Evolutionary conservation across 2,113 vertebrate genomes (phyloP).

Genomic region (Thinocorus orbignyianus): DNA sequence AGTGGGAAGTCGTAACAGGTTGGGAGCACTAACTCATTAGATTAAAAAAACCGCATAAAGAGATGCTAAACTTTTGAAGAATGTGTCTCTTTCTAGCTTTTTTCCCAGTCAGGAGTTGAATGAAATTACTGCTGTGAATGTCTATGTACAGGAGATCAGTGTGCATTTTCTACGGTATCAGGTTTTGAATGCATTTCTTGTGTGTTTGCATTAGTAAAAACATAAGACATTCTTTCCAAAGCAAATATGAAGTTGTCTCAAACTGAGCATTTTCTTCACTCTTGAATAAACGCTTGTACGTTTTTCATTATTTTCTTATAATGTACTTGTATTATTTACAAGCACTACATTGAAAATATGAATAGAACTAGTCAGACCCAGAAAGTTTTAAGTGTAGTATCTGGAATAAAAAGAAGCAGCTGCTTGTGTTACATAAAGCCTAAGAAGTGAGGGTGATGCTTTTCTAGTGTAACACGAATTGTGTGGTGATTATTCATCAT

Average conservation of each 20-base stretch:
- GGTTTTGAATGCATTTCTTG: neutral
- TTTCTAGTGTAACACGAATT: neutral
- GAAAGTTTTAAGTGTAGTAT: neutral
- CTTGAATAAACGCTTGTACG: neutral
- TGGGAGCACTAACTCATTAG: neutral
- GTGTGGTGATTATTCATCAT: neutral
- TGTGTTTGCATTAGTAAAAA: neutral
- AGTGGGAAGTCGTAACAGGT: neutral
- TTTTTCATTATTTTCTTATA: neutral
- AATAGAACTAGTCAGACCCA: neutral
- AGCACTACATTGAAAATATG: neutral
- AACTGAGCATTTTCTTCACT: neutral
- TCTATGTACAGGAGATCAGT: neutral
- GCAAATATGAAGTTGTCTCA: neutral
- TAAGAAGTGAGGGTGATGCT: neutral
- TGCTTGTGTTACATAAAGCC: neutral
- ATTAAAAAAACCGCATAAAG: neutral
- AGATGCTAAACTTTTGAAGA: neutral
- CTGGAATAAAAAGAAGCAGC: neutral
- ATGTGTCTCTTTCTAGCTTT: neutral
- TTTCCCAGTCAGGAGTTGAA: neutral
- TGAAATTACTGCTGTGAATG: neutral
- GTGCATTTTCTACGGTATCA: neutral
- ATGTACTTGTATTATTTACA: neutral
- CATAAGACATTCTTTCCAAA: neutral